phyloP scores from a whole-genome alignment of 1,140 invertebrate genomes.

The Drosophila rhopaloa region DNA sequence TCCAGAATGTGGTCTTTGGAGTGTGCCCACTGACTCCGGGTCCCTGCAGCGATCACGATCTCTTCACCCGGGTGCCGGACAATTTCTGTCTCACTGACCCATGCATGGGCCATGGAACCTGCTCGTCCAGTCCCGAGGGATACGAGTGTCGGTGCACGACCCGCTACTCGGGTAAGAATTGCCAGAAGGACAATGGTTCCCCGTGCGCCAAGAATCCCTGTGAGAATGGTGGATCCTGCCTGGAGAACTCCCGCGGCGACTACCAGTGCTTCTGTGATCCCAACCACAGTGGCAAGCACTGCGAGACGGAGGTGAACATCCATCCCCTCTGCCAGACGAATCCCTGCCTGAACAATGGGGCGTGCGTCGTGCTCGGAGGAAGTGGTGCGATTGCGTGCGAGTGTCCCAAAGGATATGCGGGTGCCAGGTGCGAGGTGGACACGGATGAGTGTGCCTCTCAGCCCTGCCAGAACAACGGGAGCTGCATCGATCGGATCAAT shows the following conservation, averaged over 20 bases:
- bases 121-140: constrained; percentile 89
- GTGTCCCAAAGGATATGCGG: constrained; percentile 88
- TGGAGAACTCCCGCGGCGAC: constrained; percentile 90
- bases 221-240: constrained; percentile 90
- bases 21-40: constrained; percentile 89
- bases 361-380: constrained; percentile 87
- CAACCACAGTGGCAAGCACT: constrained; percentile 91
- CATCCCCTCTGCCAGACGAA: constrained; percentile 90
- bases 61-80: constrained; percentile 86
- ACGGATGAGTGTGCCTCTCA: constrained; percentile 89
- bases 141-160: constrained; percentile 92
- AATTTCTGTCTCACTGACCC: constrained; percentile 92
- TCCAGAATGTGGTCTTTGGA: constrained; percentile 90
- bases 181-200: constrained; percentile 91
- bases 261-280: constrained; percentile 90
- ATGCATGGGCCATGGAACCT: constrained; percentile 92
- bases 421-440: constrained; percentile 88
- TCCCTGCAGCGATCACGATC: constrained; percentile 87
- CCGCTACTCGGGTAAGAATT: constrained; percentile 93
- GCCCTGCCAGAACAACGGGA: constrained; percentile 93
- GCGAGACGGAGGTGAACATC: constrained; percentile 90
- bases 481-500: constrained; percentile 91
- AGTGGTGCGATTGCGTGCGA: constrained; percentile 88
- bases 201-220: constrained; percentile 90
- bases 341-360: constrained; percentile 90